Percentiles rank a stretch among this genome's conserved stretches.
These are phyloP conservation scores for Pseudocheirus occidentalis DNA, from an alignment of 2,797 vertebrate genomes.

Conservation along the genomic window DNA sequence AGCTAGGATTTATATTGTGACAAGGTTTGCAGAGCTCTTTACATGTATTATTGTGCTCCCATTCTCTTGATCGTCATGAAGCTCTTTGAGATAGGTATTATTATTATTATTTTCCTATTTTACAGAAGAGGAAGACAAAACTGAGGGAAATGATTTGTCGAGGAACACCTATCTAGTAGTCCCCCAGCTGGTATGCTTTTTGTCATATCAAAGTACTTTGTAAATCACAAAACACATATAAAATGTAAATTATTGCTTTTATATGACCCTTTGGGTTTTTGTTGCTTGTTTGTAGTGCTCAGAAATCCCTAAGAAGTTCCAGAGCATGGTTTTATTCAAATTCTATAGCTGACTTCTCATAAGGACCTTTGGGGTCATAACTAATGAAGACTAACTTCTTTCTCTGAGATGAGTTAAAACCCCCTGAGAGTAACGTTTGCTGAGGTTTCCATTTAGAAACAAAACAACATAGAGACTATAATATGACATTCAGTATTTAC, in stretches of 20 bases:
- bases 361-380: not conserved
- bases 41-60: not conserved
- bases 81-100: not conserved
- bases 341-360: not conserved
- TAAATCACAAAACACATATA: not conserved
- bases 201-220: not conserved
- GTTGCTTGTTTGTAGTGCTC: not conserved
- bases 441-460: slow-evolving; percentile 2
- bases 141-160: not conserved
- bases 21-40: not conserved
- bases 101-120: not conserved
- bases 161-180: not conserved
- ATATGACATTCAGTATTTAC: too few species aligned
- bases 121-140: not conserved
- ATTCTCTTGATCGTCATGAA: not conserved
- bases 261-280: not conserved
- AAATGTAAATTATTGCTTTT: slow-evolving; percentile 24
- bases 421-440: not conserved
- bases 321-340: slow-evolving; percentile 24
- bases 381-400: not conserved
- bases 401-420: slow-evolving; percentile 33
- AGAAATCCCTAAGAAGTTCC: slow-evolving; percentile 34
- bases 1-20: not conserved
- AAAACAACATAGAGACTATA: not conserved
- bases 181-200: not conserved